Percentiles rank a stretch among this genome's conserved stretches.
phyloP scores from a whole-genome alignment of 2,797 vertebrate species.

The Peromyscus melanophrys region DNA sequence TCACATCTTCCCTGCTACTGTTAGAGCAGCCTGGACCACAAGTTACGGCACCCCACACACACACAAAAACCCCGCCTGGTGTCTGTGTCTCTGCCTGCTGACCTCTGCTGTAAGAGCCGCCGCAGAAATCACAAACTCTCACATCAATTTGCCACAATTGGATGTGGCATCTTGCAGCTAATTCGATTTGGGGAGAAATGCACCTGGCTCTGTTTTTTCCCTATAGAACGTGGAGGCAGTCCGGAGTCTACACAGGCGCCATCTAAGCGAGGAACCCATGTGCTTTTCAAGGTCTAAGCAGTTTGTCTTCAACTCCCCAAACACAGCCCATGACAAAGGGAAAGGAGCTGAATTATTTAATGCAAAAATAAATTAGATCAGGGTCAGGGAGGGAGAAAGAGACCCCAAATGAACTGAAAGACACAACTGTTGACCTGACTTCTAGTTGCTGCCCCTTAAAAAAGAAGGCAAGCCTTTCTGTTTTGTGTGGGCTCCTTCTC shows the following conservation, averaged over 20 bases:
- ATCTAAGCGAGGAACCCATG: conserved; percentile 91
- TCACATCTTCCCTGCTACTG: conserved; percentile 87
- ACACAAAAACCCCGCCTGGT: conserved; percentile 93
- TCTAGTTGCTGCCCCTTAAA: conserved; percentile 54
- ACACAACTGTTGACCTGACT: conserved; percentile 69
- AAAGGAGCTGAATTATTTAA: conserved; percentile 93
- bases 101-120: conserved; percentile 99
- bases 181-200: conserved; percentile 99
- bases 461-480: conserved; percentile 39
- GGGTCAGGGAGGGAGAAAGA: conserved; percentile 87
- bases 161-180: conserved; percentile 99
- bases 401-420: conserved; percentile 85
- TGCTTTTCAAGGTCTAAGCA: conserved; percentile 96
- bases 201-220: conserved; percentile 99
- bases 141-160: conserved; percentile 99
- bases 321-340: conserved; percentile 92
- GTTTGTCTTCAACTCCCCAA: conserved; percentile 97
- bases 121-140: conserved; percentile 99
- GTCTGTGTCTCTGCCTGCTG: conserved; percentile 96
- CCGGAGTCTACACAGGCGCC: conserved; percentile 90
- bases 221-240: conserved; percentile 96
- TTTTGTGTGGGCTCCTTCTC: background rate
- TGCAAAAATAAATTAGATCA: conserved; percentile 93
- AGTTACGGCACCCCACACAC: conserved; percentile 92
- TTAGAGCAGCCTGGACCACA: conserved; percentile 84